Percentiles rank a stretch among this genome's conserved stretches.
These are phyloP conservation scores for Corydoras sp. DNA, from an alignment of 2,113 vertebrate species.

Conservation along the genomic window DNA sequence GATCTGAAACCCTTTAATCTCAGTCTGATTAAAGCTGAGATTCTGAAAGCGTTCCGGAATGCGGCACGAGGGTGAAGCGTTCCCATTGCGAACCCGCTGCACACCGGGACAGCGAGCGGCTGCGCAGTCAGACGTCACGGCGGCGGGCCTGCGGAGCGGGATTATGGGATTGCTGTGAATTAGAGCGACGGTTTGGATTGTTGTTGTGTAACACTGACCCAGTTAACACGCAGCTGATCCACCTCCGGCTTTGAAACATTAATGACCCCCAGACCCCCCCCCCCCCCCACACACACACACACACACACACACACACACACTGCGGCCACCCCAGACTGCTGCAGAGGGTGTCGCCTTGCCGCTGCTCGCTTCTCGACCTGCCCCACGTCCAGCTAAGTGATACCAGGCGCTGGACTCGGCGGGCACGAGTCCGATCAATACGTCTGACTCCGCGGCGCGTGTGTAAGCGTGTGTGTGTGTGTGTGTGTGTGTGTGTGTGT, in stretches of 20 bases:
- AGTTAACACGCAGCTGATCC: constrained; percentile 52
- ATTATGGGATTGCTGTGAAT: neutral
- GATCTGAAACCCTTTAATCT: too few relatives aligned
- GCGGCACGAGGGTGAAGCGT: too few relatives aligned
- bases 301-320: constrained; percentile 23
- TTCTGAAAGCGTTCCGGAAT: too few relatives aligned
- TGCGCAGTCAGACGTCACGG: neutral
- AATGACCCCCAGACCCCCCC: constrained; percentile 38
- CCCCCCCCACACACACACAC: constrained; percentile 14
- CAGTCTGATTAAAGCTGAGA: too few relatives aligned
- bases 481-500: neutral
- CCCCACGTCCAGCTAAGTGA: neutral
- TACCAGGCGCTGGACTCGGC: neutral
- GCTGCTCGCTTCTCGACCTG: too few relatives aligned
- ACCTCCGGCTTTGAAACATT: constrained; percentile 47
- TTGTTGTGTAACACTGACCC: constrained; percentile 64
- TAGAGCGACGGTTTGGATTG: constrained; percentile 51
- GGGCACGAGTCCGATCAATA: constrained; percentile 1
- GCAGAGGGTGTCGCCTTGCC: neutral
- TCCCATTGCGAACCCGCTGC: too few relatives aligned
- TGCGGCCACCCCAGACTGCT: neutral
- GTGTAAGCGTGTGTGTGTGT: neutral
- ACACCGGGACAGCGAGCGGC: too few relatives aligned
- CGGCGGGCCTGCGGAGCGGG: neutral
- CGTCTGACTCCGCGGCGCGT: neutral